These are phyloP conservation scores for Ascidia mentula DNA, from an alignment of 23 tunicate genomes.

Conservation along the genomic window DNA sequence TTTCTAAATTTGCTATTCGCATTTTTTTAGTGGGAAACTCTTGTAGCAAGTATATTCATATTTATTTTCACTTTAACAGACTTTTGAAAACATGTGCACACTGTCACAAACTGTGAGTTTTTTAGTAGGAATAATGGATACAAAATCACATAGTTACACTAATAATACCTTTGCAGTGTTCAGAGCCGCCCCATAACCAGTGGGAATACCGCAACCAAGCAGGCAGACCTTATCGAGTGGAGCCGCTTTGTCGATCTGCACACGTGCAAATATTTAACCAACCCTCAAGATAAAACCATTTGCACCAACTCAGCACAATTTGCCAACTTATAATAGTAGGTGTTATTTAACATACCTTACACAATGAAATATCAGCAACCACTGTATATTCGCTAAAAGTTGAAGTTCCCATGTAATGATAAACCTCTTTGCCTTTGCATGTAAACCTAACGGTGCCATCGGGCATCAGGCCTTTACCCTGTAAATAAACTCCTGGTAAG, in stretches of 20 bases:
- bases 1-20: too few relatives aligned
- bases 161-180: conserved; percentile 95
- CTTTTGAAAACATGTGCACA: too few relatives aligned
- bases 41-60: too few relatives aligned
- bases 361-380: conserved; percentile 94
- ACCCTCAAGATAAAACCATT: background rate
- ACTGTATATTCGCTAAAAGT: conserved; percentile 97
- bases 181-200: conserved; percentile 98
- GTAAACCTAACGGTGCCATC: conserved; percentile 89
- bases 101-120: too few relatives aligned
- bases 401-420: conserved; percentile 96
- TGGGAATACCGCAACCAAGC: conserved; percentile 98
- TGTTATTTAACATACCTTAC: conserved; percentile 51
- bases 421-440: conserved; percentile 74
- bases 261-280: background rate
- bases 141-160: too few relatives aligned
- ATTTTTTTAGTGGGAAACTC: too few relatives aligned
- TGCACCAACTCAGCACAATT: background rate
- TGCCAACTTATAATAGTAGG: background rate
- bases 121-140: too few relatives aligned
- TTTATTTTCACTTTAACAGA: too few relatives aligned
- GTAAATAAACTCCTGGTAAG: too few relatives aligned
- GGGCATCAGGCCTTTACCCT: conserved; percentile 95
- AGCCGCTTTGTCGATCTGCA: conserved; percentile 58
- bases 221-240: conserved; percentile 86